These are phyloP conservation scores for Phenganax stokvisi DNA, from an alignment of 92 coral and sea anemone species.

Conservation along the genomic window DNA sequence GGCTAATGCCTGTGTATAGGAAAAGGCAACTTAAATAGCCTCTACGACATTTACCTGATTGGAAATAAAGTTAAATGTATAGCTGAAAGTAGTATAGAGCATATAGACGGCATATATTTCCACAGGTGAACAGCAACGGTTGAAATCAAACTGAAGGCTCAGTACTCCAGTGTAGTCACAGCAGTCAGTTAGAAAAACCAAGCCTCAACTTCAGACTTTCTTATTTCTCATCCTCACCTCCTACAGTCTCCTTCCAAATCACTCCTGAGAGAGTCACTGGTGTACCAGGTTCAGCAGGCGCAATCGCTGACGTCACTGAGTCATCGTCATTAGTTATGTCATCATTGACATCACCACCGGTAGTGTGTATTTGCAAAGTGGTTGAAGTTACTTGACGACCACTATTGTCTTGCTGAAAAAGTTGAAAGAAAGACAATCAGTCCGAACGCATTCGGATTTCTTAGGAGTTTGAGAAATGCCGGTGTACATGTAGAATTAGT, in stretches of 20 bases:
- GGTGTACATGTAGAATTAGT: not conserved
- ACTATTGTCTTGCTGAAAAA: not conserved
- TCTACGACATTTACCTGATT: too few relatives aligned
- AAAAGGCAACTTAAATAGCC: too few relatives aligned
- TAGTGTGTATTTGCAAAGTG: constrained; percentile 27
- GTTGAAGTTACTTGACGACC: constrained; percentile 33
- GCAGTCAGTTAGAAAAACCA: not conserved
- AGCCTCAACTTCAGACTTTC: not conserved
- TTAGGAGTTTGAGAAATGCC: not conserved
- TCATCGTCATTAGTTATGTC: constrained; percentile 44
- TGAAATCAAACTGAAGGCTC: not conserved
- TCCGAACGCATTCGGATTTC: constrained; percentile 20
- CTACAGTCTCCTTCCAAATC: constrained; percentile 82
- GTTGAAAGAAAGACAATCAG: not conserved
- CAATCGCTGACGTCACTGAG: constrained; percentile 44
- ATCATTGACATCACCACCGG: constrained; percentile 39
- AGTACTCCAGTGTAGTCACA: not conserved
- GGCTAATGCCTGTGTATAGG: too few relatives aligned
- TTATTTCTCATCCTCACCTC: constrained; percentile 49
- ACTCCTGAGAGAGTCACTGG: constrained; percentile 88
- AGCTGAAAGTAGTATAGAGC: too few relatives aligned
- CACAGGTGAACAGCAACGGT: not conserved
- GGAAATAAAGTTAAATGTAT: too few relatives aligned
- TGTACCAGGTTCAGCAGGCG: constrained; percentile 77
- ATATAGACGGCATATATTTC: not conserved